phyloP scores from a whole-genome alignment of 2,888 invertebrate species.

The Patella pellucida region DNA sequence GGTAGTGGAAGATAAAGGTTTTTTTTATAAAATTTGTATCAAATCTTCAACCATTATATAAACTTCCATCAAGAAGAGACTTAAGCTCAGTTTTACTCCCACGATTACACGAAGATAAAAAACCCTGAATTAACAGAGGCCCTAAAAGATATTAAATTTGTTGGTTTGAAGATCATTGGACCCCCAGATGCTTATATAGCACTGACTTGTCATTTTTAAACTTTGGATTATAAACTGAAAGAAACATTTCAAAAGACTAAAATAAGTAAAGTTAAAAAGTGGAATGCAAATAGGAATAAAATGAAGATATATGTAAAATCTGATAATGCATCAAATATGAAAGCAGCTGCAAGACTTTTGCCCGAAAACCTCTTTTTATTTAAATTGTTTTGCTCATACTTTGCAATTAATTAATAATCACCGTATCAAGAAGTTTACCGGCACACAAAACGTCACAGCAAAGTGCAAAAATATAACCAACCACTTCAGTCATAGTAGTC shows the following conservation, averaged over 20 bases:
- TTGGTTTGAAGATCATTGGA: not conserved
- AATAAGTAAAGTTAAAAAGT: too few relatives aligned
- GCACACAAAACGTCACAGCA: too few relatives aligned
- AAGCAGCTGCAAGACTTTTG: too few relatives aligned
- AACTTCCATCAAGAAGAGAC: not conserved
- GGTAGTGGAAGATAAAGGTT: too few relatives aligned
- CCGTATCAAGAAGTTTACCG: too few relatives aligned
- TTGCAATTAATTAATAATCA: not conserved
- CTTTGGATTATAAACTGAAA: not conserved
- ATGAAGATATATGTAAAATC: too few relatives aligned
- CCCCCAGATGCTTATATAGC: not conserved
- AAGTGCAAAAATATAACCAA: too few relatives aligned
- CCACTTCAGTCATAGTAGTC: not conserved
- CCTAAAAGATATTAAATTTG: too few relatives aligned
- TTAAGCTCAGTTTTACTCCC: not conserved
- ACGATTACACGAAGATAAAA: not conserved
- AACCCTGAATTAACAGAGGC: not conserved
- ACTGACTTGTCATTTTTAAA: not conserved
- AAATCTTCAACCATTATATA: not conserved
- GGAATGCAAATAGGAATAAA: too few relatives aligned
- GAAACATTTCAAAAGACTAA: too few relatives aligned
- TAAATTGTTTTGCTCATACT: conserved; percentile 4
- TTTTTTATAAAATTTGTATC: not conserved
- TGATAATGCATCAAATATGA: too few relatives aligned
- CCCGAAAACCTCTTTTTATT: not conserved